phyloP scores from a whole-genome alignment of 2,113 vertebrate species.

The Spilogale gracilis region DNA sequence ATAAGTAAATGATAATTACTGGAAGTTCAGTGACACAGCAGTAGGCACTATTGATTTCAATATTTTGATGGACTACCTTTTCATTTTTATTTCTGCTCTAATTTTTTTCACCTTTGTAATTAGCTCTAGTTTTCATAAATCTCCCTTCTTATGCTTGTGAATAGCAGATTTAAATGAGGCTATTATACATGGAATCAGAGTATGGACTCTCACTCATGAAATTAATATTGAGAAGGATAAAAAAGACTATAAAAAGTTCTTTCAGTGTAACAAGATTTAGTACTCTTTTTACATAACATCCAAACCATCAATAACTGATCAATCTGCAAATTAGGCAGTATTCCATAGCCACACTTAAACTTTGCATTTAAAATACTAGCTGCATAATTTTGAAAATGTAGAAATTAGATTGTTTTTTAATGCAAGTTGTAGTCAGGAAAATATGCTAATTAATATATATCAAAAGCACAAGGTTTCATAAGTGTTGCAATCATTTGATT shows the following conservation, averaged over 20 bases:
- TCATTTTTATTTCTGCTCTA: not conserved
- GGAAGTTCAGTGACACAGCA: not conserved
- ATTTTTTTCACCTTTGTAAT: constrained; percentile 5
- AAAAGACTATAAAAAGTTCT: constrained; percentile 34
- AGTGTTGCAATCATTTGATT: constrained; percentile 40
- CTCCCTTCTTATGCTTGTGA: not conserved
- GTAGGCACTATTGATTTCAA: not conserved
- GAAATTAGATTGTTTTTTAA: constrained; percentile 45
- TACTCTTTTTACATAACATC: constrained; percentile 9
- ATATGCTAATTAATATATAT: not conserved
- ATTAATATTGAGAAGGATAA: not conserved
- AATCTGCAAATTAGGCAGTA: constrained; percentile 12
- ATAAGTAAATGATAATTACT: not conserved
- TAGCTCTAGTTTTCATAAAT: constrained; percentile 36
- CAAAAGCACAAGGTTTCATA: not conserved
- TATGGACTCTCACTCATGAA: not conserved
- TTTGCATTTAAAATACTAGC: constrained; percentile 25
- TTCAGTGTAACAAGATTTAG: not conserved
- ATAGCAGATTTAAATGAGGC: not conserved
- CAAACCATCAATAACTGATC: not conserved
- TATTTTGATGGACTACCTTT: not conserved
- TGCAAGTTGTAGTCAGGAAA: not conserved
- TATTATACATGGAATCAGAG: not conserved
- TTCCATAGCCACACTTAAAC: not conserved
- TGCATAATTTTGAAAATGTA: constrained; percentile 32